These are phyloP conservation scores for Contarinia nasturtii DNA, from an alignment of 1,140 invertebrate species.

Conservation along the genomic window DNA sequence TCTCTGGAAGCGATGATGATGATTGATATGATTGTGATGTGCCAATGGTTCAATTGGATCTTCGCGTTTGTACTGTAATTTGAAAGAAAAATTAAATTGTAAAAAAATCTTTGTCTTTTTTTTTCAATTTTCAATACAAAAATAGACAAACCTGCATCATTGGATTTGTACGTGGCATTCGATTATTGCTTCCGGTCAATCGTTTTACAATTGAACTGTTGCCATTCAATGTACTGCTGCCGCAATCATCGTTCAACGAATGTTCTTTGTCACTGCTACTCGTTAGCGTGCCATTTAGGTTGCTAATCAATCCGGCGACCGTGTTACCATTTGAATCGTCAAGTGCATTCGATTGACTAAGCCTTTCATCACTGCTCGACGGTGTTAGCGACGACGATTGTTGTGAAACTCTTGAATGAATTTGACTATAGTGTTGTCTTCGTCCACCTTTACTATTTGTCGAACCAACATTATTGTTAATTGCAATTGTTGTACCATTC, in stretches of 20 bases:
- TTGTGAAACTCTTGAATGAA: slow-evolving; percentile 13
- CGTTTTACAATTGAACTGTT: background rate
- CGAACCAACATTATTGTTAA: too few relatives aligned
- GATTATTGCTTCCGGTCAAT: slow-evolving; percentile 10
- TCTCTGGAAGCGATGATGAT: slow-evolving; percentile 23
- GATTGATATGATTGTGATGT: background rate
- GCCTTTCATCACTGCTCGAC: slow-evolving; percentile 21
- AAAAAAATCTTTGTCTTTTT: background rate
- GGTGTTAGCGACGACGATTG: slow-evolving; percentile 14
- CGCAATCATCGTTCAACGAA: background rate
- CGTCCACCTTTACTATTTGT: background rate
- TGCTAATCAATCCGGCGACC: too few relatives aligned
- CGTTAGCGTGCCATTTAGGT: too few relatives aligned
- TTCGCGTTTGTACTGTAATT: slow-evolving; percentile 14
- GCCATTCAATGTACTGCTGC: background rate
- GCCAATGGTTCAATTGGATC: slow-evolving; percentile 8
- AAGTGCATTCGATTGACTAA: slow-evolving; percentile 14
- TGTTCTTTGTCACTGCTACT: background rate
- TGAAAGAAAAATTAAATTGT: background rate
- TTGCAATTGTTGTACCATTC: too few relatives aligned
- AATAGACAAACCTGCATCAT: slow-evolving; percentile 10
- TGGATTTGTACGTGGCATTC: slow-evolving; percentile 30
- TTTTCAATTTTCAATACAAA: background rate
- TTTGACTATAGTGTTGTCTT: slow-evolving; percentile 8
- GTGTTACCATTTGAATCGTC: too few relatives aligned